Evolutionary conservation across 2,113 vertebrate species (phyloP).

Genomic region (Oryctolagus cuniculus): mOryCun1.1 NC_091452.1:15195501-15196000

Average conservation of each 20-base stretch:
- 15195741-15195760: neutral
- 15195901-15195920: neutral
- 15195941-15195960: neutral
- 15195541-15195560: neutral
- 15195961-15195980: neutral
- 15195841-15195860: neutral
- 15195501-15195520: neutral
- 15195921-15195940: neutral
- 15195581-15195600: neutral
- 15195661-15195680: neutral
- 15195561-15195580: neutral
- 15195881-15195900: neutral
- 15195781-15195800: neutral
- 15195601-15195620: neutral
- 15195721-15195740: neutral
- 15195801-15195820: neutral
- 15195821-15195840: neutral
- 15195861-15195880: neutral
- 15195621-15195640: neutral
- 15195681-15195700: accelerated
- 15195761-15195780: neutral
- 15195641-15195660: neutral
- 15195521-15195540: neutral
- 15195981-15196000: neutral
- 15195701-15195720: too few relatives aligned